Percentiles rank a stretch among this genome's conserved stretches.
Conservation (phyloP, 2,888 invertebrate genomes). For the Tenthredo livida region DNA sequence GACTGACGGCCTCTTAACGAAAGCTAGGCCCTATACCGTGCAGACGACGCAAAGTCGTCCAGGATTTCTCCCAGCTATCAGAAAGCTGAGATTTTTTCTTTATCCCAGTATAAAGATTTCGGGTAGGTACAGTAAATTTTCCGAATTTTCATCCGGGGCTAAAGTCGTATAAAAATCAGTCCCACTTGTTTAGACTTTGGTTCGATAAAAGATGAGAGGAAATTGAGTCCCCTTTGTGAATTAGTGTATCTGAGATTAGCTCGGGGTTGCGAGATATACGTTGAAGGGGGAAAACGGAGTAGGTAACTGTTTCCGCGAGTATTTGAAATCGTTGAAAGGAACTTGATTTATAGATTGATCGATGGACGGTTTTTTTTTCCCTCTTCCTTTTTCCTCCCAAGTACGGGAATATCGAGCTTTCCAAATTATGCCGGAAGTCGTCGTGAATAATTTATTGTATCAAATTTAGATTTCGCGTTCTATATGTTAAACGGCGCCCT, state of each 20-base stretch:
- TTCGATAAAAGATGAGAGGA: background rate
- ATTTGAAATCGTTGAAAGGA: constrained; percentile 15
- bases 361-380: background rate
- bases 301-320: constrained; percentile 7
- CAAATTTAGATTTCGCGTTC: constrained; percentile 30
- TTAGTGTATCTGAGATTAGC: background rate
- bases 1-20: constrained; percentile 60
- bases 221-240: background rate
- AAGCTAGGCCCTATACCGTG: background rate
- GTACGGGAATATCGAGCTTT: constrained; percentile 2
- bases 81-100: constrained; percentile 57
- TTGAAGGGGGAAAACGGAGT: constrained; percentile 2
- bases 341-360: constrained; percentile 32
- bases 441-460: constrained; percentile 18
- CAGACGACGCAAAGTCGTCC: background rate
- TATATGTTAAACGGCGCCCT: constrained; percentile 8
- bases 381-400: background rate
- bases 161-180: background rate
- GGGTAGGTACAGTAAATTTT: background rate
- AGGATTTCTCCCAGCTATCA: constrained; percentile 54
- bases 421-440: constrained; percentile 14
- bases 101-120: background rate
- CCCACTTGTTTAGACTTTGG: background rate
- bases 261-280: background rate
- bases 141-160: background rate